Conservation (phyloP, 2,888 invertebrate genomes). For the Spilosoma lubricipeda region DNA sequence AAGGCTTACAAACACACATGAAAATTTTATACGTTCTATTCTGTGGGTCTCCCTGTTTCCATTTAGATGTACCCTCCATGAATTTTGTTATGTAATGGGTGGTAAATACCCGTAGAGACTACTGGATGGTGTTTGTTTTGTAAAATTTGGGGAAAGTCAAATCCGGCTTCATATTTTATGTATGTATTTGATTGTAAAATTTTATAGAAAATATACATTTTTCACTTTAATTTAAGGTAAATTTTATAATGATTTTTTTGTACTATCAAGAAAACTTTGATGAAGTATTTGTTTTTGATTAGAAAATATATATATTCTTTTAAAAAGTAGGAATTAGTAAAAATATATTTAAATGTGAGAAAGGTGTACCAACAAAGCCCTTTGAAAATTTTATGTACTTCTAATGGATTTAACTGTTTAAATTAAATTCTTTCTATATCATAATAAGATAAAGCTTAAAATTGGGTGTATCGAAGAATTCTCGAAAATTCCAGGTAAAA, state of each 20-base stretch:
- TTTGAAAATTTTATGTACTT: too few relatives aligned
- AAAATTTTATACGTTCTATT: constrained; percentile 61
- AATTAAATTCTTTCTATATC: too few relatives aligned
- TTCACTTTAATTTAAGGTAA: not conserved
- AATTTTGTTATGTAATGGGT: constrained; percentile 7
- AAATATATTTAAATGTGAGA: too few relatives aligned
- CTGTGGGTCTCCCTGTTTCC: constrained; percentile 22
- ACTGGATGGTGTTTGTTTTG: not conserved
- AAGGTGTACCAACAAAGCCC: too few relatives aligned
- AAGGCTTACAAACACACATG: constrained; percentile 64
- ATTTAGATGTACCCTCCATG: constrained; percentile 3
- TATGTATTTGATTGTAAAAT: not conserved
- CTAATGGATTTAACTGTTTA: too few relatives aligned
- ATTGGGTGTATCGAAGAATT: too few relatives aligned
- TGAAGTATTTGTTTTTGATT: not conserved
- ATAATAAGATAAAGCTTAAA: too few relatives aligned
- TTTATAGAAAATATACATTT: not conserved
- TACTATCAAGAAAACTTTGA: not conserved
- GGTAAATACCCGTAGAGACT: not conserved
- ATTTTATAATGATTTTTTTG: not conserved
- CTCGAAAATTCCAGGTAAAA: too few relatives aligned
- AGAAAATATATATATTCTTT: not conserved
- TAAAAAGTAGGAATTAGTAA: too few relatives aligned
- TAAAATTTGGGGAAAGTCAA: not conserved
- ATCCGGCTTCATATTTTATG: not conserved